Evolutionary conservation across 2,113 vertebrate species (phyloP).

Genomic region (Epinephelus cyanopodus): DNA sequence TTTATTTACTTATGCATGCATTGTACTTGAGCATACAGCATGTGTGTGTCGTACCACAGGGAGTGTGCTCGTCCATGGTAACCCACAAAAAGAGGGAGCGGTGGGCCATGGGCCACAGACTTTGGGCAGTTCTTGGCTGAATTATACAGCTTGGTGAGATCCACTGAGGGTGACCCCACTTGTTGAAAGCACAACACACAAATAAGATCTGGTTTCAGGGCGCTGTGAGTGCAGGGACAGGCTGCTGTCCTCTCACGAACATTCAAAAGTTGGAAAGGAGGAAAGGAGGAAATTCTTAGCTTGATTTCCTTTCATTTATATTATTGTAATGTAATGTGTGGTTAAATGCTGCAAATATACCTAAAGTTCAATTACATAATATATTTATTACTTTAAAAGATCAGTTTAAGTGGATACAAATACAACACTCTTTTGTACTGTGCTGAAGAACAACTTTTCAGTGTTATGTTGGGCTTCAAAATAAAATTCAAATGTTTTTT

Average conservation of each 20-base stretch:
- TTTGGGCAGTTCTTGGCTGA: conserved; percentile 61
- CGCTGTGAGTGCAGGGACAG: not conserved
- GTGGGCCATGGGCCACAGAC: conserved; percentile 51
- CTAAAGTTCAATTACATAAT: not conserved
- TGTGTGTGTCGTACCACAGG: conserved; percentile 35
- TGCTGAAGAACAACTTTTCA: not conserved
- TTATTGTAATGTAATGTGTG: not conserved
- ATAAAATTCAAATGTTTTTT: not conserved
- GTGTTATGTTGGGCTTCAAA: not conserved
- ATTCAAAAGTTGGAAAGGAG: conserved; percentile 8
- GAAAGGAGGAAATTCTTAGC: conserved; percentile 6
- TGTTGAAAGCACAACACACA: conserved; percentile 71
- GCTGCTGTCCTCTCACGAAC: conserved; percentile 1
- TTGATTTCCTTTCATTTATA: conserved; percentile 3
- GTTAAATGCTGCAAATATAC: not conserved
- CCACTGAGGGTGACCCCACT: conserved; percentile 78
- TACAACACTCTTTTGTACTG: not conserved
- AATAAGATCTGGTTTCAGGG: conserved; percentile 59
- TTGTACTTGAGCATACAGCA: conserved; percentile 25
- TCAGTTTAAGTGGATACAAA: not conserved
- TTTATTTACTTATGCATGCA: conserved; percentile 11
- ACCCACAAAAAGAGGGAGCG: conserved; percentile 63
- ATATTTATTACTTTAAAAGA: not conserved
- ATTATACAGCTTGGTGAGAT: conserved; percentile 79
- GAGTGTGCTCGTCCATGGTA: conserved; percentile 52